Base-by-base conservation (phyloP, 2,797 vertebrate species). In the Aythya fuligula region DNA sequence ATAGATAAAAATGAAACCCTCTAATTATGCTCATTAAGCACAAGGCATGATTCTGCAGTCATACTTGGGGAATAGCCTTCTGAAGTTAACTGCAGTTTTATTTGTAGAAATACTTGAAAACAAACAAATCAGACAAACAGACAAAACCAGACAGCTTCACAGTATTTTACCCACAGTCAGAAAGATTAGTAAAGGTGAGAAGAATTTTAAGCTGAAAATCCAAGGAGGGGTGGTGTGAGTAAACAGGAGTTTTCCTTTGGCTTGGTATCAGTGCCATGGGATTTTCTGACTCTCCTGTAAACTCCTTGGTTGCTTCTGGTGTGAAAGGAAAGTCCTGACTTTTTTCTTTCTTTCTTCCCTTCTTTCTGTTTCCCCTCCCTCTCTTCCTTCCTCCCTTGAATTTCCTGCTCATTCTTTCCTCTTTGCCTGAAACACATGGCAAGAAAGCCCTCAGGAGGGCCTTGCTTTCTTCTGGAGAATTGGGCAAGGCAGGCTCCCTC, bases 1-100 rank as follows among this genome's bases (percentile, higher is more conserved):
- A 17, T 53, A 49, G 78, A 91, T 64, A 61, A 94, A 93, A 94
- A 9, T 2, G 6, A 87, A 11, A 25, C 61, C 43, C 65, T 27
- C 20, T 56, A 82, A 81, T 86, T 90, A 41, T 93, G 91, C 75
- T 94, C 94, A 62, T 9, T 47, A 93, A 94, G 34, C 71, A 77
- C n/a, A 51, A 53, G 49, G 65, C 21, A 2, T 13, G 83, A 61
- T 78, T 58, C 17, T 57, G 20, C 58, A 76, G 27, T 51, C 25
- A 19, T 79, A n/a, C 22, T 89, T 88, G 22, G 85, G 53, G 34
- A 4, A 0, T 58, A 65, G 58, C 15, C 49, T 51, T 73, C 51
- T 58, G n/a, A 94, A 90, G 38, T 73, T 38, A 71, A 8, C 13
- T 38, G 24, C 38, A 62, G 5, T 78, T 86, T 80, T 62, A 13